Evolutionary conservation across 2,113 vertebrate genomes (phyloP), one percentile per base, ranked within the genome.

Genomic region (Ailuropoda melanoleuca): DNA sequence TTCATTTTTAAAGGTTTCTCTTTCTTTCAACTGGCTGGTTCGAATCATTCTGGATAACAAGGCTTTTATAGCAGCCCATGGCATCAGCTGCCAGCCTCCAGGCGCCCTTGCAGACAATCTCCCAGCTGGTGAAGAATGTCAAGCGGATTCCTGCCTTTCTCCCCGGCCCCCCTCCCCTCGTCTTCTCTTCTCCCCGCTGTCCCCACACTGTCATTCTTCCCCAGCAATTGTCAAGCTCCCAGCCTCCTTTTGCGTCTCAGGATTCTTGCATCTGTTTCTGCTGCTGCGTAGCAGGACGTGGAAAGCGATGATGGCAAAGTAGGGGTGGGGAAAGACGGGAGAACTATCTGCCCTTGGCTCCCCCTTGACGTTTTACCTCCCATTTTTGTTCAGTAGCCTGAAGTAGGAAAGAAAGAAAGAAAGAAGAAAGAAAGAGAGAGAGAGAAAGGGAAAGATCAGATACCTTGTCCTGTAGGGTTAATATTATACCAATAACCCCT

Each of bases 1-100:
- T 93, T 88, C 53, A 24, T 64, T 66, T 92, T 29, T 37, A 93
- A 85, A 34, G 26, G 90, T 72, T 62, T 78, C 39, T 75, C 60
- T 68, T 68, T 34, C 75, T 66, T 90, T 23, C n/a, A 66, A 21
- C 64, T 48, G 4, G 3, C 37, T 62, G 60, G 77, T 46, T 60
- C 24, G 34, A 39, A 78, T 55, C 8, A 19, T 46, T 58, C 39
- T 19, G 37, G 9, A 13, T 48, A 81, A 83, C 23, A 72, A 56
- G 70, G 17, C 34, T 77, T 94, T 48, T 18, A 11, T 1, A 13
- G 43, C 17, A 75, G 55, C 50, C 50, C 29, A 0, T 3, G 31
- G 24, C 12, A 21, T 64, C 60, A 18, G 70, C 72, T 39, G 70
- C 26, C n/a, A 60, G 86, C 39, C 86, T 31, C 55, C 56, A 75